Conservation (phyloP, 2,797 vertebrate species). For the Phalanger gymnotis region DNA sequence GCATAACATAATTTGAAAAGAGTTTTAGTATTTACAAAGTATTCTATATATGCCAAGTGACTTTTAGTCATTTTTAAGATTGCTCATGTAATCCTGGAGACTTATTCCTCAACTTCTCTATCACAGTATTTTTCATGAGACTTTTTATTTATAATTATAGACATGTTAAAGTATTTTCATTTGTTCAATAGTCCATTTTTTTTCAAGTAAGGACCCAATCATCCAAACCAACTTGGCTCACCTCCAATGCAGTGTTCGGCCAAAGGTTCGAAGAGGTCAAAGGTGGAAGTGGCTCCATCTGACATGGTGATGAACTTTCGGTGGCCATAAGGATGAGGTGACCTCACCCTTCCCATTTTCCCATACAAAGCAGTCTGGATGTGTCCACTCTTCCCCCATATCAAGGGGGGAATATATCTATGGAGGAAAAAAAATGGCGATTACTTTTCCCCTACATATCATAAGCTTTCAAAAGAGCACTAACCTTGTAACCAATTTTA, state of each 20-base stretch:
- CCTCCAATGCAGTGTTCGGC: constrained; percentile 92
- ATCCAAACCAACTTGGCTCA: constrained; percentile 74
- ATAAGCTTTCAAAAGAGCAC: neutral
- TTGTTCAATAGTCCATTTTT: neutral
- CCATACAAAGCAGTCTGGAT: constrained; percentile 96
- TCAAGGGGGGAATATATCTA: constrained; percentile 95
- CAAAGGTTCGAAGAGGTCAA: constrained; percentile 94
- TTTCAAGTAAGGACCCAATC: neutral
- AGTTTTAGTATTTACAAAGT: neutral
- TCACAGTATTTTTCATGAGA: neutral
- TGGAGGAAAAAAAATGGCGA: constrained; percentile 55
- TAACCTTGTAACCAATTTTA: constrained; percentile 20
- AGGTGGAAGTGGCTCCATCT: constrained; percentile 95
- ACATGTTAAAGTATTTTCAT: rapidly evolving
- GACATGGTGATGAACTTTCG: constrained; percentile 94
- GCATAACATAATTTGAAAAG: neutral
- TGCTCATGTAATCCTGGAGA: neutral
- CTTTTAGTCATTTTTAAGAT: neutral
- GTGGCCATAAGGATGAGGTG: constrained; percentile 91
- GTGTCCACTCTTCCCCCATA: constrained; percentile 98
- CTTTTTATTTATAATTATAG: rapidly evolving
- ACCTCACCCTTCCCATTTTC: constrained; percentile 95
- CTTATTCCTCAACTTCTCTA: neutral
- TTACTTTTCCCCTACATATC: constrained; percentile 25
- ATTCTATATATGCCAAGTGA: neutral